Evolutionary conservation across 2,113 vertebrate genomes (phyloP).

Genomic region (Pycnonotus jocosus): DNA sequence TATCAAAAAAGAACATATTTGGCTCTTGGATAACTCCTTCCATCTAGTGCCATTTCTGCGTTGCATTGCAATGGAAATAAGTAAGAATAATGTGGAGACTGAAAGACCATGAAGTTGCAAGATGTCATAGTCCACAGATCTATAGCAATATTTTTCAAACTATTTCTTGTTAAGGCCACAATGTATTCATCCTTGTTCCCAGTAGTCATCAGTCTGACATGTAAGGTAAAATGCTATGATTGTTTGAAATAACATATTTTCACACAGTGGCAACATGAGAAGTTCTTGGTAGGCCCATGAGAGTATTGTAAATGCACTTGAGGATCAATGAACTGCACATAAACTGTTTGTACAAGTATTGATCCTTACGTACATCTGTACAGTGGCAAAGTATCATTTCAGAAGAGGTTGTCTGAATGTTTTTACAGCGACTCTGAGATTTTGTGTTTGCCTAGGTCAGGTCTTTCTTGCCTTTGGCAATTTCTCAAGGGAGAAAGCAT

Average conservation of each 20-base stretch:
- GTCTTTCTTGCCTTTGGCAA: not conserved
- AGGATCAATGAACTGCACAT: not conserved
- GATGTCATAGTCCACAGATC: accelerated
- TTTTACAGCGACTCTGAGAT: not conserved
- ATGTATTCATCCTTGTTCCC: not conserved
- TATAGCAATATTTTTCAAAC: not conserved
- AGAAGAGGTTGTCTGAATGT: not conserved
- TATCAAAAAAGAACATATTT: too few species aligned
- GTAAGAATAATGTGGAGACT: not conserved
- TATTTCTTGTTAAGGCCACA: not conserved
- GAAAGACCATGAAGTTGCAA: not conserved
- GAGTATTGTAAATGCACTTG: not conserved
- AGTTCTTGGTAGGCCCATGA: not conserved
- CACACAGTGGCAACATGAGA: not conserved
- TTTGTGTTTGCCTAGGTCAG: not conserved
- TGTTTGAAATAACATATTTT: not conserved
- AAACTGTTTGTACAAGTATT: not conserved
- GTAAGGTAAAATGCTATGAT: not conserved
- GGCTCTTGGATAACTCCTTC: not conserved
- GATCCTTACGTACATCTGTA: not conserved
- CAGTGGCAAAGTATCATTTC: not conserved
- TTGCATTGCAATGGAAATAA: not conserved
- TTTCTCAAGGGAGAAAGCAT: not conserved
- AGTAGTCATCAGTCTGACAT: not conserved
- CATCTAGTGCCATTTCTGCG: not conserved